Base-by-base conservation (phyloP, 92 coral and sea anemone species). In the Pocillopora grandis region DNA sequence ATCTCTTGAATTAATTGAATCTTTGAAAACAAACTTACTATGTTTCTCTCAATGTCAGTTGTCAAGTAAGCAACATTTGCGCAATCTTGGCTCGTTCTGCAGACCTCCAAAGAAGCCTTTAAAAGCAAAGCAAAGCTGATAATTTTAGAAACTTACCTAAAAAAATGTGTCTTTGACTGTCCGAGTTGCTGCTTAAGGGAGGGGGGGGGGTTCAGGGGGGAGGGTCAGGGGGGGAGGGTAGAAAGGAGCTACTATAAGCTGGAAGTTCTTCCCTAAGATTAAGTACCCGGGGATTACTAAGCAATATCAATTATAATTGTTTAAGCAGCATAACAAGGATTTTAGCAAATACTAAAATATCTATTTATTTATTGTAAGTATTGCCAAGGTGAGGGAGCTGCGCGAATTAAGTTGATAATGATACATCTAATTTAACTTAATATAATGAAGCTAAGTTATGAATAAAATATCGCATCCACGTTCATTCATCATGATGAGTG, bases 281-380 rank as follows among this genome's bases (percentile, higher is more conserved):
- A 37, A 12, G 52, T 3, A 3, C 60, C 18, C 27, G 42, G 65
- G 49, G 62, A 48, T 66, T 14, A 31, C 37, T 14, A 11, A 16
- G 5, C 52, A 71, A 35, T 1, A 65, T 15, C n/a, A 15, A 76
- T 61, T 15, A 18, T 3, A 76, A 23, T 16, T 9, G 0, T 27
- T 31, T 12, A 76, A 74, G 31, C 33, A 42, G 19, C 8, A 23
- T 33, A 23, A 19, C 12, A 58, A 10, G 27, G 10, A 58, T 56
- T 52, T 75, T 11, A 48, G 12, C 17, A 11, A 52, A 57, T 33
- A 59, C 57, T 9, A 33, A 59, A 55, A 68, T 76, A 36, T 49
- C 2, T 79, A 66, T 79, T 55, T 66, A 65, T 64, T 49, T 79
- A 31, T 10, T 79, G 74, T 37, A 33, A 3, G 75, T 35, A 70